Base-by-base conservation (phyloP, 2,888 invertebrate species). In the Lordiphosa fenestrarum region DNA sequence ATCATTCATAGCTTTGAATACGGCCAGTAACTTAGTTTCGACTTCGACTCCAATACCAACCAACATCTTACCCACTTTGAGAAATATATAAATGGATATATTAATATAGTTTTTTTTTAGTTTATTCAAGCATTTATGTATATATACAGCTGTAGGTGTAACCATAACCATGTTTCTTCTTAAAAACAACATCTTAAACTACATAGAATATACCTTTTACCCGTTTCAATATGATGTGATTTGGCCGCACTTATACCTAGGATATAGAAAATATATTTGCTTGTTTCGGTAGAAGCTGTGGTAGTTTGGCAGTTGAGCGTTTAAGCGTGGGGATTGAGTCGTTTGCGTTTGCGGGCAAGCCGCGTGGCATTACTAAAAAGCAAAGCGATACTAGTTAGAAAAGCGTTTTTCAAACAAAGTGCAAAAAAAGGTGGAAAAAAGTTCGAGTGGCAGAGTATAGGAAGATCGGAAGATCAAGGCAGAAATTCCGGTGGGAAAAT, bases 331-430 rank as follows among this genome's bases (percentile, higher is more conserved):
- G 66, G 36, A 35, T 19, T 19, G 19, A 19, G 19, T 2, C 61
- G 78, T 44, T 80, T 75, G 65, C 66, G 69, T 42, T 76, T 75
- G 65, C 67, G 68, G 54, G 72, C 81, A 67, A 72, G 78, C 57
- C 78, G 72, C 69, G 83, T 83, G 57, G 71, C 70, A 70, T 86
- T 86, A 75, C 87, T 86, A 86, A 72, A 82, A 87, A 81, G 74
- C 81, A 50, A 74, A 77, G 74, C 72, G 66, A 69, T 55, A 30
- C 30, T 9, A 57, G 55, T 77, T 75, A 72, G 39, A 75, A 53
- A 53, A 46, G 53, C 10, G 21, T 36, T 55, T 36, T 58, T 12
- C 49, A 49, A 46, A 25, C 1, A 38, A 6, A 21, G 3, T 55
- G 10, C 23, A 46, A 12, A 30, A 12, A 38, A n/a, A 6, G 7